Evolutionary conservation across 1,140 invertebrate genomes (phyloP).

Genomic region (Ips typographus): DNA sequence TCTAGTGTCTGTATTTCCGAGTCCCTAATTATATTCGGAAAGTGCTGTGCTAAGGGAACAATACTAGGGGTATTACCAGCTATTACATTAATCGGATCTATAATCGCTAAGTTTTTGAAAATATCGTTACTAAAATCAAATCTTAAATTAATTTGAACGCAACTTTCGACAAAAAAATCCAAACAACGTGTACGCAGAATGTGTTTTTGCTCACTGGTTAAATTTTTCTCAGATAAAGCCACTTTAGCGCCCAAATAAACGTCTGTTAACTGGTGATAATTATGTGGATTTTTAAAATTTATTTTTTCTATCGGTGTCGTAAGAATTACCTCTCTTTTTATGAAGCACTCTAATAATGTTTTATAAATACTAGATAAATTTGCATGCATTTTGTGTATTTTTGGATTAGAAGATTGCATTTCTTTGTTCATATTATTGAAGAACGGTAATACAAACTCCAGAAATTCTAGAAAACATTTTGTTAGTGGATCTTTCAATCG

Average conservation of each 20-base stretch:
- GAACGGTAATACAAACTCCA: not conserved
- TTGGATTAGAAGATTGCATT: not conserved
- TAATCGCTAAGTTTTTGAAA: too few relatives aligned
- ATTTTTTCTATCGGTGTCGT: not conserved
- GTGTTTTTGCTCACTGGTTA: not conserved
- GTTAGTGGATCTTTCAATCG: not conserved
- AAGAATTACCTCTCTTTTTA: not conserved
- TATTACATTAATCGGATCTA: too few relatives aligned
- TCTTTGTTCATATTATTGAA: slow-evolving; percentile 1
- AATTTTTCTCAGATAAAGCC: not conserved
- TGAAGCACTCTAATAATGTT: not conserved
- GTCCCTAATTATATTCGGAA: too few relatives aligned
- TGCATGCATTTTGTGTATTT: not conserved
- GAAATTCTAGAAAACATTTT: slow-evolving; percentile 1
- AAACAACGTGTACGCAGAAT: too few relatives aligned
- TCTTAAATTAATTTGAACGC: too few relatives aligned
- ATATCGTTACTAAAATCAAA: too few relatives aligned
- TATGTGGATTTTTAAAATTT: not conserved
- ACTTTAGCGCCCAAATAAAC: not conserved
- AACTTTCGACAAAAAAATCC: too few relatives aligned
- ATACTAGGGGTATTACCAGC: too few relatives aligned
- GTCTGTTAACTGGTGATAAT: not conserved
- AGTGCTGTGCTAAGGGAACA: too few relatives aligned
- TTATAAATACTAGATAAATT: not conserved
- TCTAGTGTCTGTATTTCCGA: too few relatives aligned